Base-by-base conservation (phyloP, 2,888 invertebrate genomes). In the Baccha elongata region DNA sequence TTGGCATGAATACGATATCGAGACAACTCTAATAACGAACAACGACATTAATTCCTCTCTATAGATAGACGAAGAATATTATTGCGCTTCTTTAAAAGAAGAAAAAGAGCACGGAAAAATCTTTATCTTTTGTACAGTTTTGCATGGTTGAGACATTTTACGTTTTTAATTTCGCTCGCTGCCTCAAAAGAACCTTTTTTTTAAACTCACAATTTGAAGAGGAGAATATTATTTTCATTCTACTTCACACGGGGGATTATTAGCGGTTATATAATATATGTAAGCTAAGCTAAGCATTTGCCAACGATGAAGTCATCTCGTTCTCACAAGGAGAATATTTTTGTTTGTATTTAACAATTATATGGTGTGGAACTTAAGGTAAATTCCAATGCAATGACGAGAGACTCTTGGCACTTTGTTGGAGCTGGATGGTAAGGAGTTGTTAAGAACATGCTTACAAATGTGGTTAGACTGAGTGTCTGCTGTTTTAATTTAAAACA, bases 351-450 rank as follows among this genome's bases (percentile, higher is more conserved):
- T 21, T 68, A 19, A 46, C n/a, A 19, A 17, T 37, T 32, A 19
- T 26, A 35, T 48, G 21, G 55, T 17, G 15, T 62, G 52, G 53
- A 55, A 69, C 68, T 74, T 58, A 26, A 37, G 69, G 69, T 52
- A 23, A 58, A 81, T 81, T 71, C 80, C 80, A 65, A 52, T 60
- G 64, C 23, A 75, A 75, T 81, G 80, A 81, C 80, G 65, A 75
- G 58, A 75, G 58, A 58, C 50, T 60, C 40, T 60, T 60, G 42
- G 46, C 37, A 55, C 44, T 58, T 60, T 15, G 58, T 58, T 40
- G 40, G 19, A 11, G 4, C 29, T 29, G 11, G 44, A 60, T 29
- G 60, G 17, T 29, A 60, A 60, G 29, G 60, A 60, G 42, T 58
- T 60, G 29, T 26, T 29, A 44, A 60, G 60, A 60, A 29, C 44